Conservation (phyloP, 92 coral and sea anemone species). For the Zoanthus sansibaricus region DNA sequence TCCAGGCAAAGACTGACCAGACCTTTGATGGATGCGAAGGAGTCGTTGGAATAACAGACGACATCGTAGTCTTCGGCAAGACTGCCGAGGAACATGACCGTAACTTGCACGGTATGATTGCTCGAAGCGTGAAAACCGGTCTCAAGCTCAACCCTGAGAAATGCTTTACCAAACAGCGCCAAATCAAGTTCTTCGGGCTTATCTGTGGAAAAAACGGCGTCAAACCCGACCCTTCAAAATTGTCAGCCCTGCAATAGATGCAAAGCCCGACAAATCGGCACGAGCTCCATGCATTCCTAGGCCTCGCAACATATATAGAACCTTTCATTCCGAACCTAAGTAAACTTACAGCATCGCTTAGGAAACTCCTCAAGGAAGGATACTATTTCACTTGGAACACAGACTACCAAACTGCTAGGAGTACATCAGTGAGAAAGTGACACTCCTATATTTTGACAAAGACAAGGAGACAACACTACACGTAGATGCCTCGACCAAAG, state of each 20-base stretch:
- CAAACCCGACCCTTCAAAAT: conserved; percentile 54
- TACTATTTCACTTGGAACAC: conserved; percentile 35
- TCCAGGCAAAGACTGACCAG: neutral
- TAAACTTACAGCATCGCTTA: conserved; percentile 46
- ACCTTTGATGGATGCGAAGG: conserved; percentile 11
- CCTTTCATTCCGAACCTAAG: conserved; percentile 49
- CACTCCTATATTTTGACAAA: conserved; percentile 44
- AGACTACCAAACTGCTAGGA: conserved; percentile 43
- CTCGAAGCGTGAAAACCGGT: neutral
- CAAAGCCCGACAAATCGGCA: conserved; percentile 12
- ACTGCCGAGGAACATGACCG: conserved; percentile 49
- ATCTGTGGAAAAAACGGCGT: conserved; percentile 47
- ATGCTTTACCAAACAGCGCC: conserved; percentile 46
- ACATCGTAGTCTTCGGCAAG: conserved; percentile 53
- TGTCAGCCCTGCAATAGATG: conserved; percentile 37
- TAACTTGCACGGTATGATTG: conserved; percentile 16
- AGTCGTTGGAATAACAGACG: conserved; percentile 56
- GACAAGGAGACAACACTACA: conserved; percentile 6
- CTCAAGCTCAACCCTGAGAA: conserved; percentile 16
- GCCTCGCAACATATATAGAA: conserved; percentile 37
- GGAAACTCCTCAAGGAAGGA: conserved; percentile 27
- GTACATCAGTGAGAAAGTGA: conserved; percentile 18
- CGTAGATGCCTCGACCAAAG: conserved; percentile 33
- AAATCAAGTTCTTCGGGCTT: conserved; percentile 60
- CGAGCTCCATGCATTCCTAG: conserved; percentile 47